phyloP scores from a whole-genome alignment of 2,888 invertebrate genomes.

The Seira ritae region DNA sequence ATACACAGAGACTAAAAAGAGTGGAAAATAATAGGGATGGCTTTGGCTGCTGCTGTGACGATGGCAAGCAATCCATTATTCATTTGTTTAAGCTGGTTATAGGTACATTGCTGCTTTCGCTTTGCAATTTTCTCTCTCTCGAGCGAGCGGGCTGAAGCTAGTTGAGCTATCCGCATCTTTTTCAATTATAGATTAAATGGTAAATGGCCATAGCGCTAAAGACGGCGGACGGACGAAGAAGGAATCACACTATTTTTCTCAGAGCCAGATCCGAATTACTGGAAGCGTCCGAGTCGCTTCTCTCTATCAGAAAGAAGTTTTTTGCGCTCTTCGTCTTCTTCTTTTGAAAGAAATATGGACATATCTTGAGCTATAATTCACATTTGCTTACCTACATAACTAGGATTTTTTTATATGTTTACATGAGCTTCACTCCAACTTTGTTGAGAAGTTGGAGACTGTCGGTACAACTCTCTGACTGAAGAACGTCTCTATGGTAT shows the following conservation, averaged over 20 bases:
- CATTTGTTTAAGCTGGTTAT: neutral
- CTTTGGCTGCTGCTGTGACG: no score
- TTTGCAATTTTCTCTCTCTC: neutral
- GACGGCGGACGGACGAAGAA: no score
- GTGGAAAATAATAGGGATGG: no score
- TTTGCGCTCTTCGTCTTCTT: no score
- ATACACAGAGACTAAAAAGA: neutral
- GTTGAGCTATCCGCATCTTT: neutral
- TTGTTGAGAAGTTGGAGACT: neutral
- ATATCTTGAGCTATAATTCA: neutral
- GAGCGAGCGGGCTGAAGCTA: no score
- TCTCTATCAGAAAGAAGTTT: no score
- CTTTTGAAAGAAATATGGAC: neutral
- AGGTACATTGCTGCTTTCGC: no score
- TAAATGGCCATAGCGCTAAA: neutral
- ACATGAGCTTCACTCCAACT: neutral
- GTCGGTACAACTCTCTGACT: constrained; percentile 1
- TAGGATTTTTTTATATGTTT: neutral
- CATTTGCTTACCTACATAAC: neutral
- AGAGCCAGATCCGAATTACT: neutral
- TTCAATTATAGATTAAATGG: constrained; percentile 9
- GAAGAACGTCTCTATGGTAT: constrained; percentile 16
- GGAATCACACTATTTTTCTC: no score
- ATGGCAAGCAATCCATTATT: neutral
- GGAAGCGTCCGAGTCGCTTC: neutral